A percentile compares a stretch with the other conserved stretches of the same genome.
Evolutionary conservation across 2,797 vertebrate genomes (phyloP).

Genomic region (Micromesistius poutassou): DNA sequence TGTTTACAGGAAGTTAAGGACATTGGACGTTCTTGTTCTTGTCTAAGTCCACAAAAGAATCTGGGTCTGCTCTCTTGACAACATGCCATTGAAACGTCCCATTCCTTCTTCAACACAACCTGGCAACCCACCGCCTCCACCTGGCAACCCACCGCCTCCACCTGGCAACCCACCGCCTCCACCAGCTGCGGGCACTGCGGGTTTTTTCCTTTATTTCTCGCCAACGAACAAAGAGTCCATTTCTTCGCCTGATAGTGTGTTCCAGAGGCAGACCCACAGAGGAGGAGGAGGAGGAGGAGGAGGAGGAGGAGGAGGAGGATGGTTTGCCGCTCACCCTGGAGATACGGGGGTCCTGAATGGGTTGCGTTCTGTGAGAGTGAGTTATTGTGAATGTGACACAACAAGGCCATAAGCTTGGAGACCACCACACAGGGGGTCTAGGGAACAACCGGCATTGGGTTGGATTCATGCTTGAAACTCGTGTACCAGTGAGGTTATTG

Average conservation of each 20-base stretch:
- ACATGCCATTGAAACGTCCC: slow-evolving; percentile 31
- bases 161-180: slow-evolving; percentile 57
- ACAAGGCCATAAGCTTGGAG: slow-evolving; percentile 19
- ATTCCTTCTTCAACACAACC: slow-evolving; percentile 55
- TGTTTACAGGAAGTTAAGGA: not conserved
- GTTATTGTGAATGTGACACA: slow-evolving; percentile 27
- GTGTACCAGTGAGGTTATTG: not conserved
- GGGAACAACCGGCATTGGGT: slow-evolving; percentile 13
- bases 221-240: slow-evolving; percentile 57
- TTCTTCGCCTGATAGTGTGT: slow-evolving; percentile 37
- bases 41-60: slow-evolving; percentile 21
- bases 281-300: slow-evolving; percentile 15
- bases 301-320: slow-evolving; percentile 33
- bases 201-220: slow-evolving; percentile 31
- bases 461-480: slow-evolving; percentile 4
- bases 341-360: slow-evolving; percentile 48
- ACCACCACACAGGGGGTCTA: slow-evolving; percentile 15
- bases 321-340: slow-evolving; percentile 49
- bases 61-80: slow-evolving; percentile 30
- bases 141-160: too few species aligned
- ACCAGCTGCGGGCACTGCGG: slow-evolving; percentile 29
- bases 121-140: slow-evolving; percentile 53
- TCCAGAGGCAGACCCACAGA: slow-evolving; percentile 40
- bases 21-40: slow-evolving; percentile 25
- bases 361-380: slow-evolving; percentile 34